Evolutionary conservation across 2,113 vertebrate genomes (phyloP).

Genomic region (Brachypteracias leptosomus): DNA sequence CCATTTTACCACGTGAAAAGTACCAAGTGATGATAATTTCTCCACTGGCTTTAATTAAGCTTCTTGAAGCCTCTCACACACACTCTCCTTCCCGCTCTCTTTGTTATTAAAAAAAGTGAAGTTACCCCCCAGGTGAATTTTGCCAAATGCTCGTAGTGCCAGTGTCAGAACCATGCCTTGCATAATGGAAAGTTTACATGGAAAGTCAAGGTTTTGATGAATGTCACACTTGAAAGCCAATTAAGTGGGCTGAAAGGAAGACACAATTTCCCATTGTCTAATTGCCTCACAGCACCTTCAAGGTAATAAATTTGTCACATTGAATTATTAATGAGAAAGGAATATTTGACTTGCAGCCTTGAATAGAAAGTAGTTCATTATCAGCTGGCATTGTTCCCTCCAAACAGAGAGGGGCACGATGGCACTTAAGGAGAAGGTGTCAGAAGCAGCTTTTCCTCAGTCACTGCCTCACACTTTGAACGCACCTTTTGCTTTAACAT

Average conservation of each 20-base stretch:
- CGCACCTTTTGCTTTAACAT: background rate
- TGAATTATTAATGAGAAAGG: constrained; percentile 83
- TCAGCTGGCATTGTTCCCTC: constrained; percentile 66
- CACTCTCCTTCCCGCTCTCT: background rate
- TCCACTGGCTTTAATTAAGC: constrained; percentile 13
- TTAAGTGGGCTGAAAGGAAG: constrained; percentile 77
- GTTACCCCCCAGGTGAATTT: constrained; percentile 15
- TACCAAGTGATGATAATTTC: constrained; percentile 2
- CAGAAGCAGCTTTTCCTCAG: constrained; percentile 27
- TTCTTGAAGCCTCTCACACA: background rate
- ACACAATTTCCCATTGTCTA: constrained; percentile 81
- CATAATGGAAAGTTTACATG: constrained; percentile 71
- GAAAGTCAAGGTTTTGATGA: constrained; percentile 79
- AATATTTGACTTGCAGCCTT: constrained; percentile 78
- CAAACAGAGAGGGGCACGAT: constrained; percentile 53
- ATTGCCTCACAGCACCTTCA: constrained; percentile 78
- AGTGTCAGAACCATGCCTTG: background rate
- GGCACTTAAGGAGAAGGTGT: constrained; percentile 41
- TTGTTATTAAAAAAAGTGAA: background rate
- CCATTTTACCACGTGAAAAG: background rate
- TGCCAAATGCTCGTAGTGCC: background rate
- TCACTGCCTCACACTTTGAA: background rate
- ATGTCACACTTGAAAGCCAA: constrained; percentile 81
- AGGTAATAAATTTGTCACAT: constrained; percentile 83
- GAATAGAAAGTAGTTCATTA: constrained; percentile 82